Percentiles rank a stretch among this genome's conserved stretches.
Conservation (phyloP, 2,113 vertebrate species). For the Anser brachyrhynchus region DNA sequence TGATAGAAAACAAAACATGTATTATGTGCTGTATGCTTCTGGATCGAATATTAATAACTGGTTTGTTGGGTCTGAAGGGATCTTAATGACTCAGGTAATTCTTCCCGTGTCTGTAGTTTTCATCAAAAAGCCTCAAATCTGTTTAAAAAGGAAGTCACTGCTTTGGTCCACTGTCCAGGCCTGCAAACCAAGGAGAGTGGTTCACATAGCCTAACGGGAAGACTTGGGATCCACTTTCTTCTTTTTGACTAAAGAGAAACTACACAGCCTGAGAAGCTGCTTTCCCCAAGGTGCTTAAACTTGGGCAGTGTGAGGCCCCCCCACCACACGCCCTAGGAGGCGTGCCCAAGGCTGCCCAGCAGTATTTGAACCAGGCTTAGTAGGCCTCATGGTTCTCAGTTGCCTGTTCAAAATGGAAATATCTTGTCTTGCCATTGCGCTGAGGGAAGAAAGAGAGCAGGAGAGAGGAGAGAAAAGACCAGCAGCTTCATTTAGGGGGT, state of each 20-base stretch:
- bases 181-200: neutral
- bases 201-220: neutral
- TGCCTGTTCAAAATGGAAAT: neutral
- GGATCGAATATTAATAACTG: neutral
- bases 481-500: slow-evolving; percentile 43
- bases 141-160: neutral
- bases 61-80: neutral
- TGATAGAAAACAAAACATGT: neutral
- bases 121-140: neutral
- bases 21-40: neutral
- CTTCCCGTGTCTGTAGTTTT: neutral
- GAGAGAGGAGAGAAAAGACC: neutral
- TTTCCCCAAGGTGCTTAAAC: neutral
- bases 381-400: neutral
- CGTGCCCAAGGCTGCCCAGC: neutral
- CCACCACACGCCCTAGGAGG: neutral
- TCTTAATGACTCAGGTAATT: neutral
- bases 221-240: neutral
- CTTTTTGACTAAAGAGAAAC: neutral
- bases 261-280: neutral
- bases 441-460: neutral
- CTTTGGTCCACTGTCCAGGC: neutral
- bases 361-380: neutral
- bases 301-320: neutral
- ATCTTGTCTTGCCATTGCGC: neutral